Base-by-base conservation (phyloP, 2,797 vertebrate species). In the Platalea minor region DNA sequence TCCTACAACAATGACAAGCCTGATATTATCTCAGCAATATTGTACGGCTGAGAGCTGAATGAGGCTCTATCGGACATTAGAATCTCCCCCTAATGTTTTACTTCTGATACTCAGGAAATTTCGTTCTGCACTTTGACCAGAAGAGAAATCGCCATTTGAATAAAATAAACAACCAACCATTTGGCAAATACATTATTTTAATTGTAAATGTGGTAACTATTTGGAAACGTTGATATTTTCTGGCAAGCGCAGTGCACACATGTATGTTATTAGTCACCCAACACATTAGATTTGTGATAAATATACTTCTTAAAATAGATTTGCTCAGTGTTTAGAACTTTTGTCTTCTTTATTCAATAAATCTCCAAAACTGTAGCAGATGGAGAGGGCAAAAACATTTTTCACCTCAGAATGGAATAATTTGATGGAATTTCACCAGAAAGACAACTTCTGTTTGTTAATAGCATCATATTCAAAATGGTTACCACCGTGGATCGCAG, bases 181-280 rank as follows among this genome's bases (percentile, higher is more conserved):
- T 93, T 95, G 91, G 85, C 73, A 94, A 92, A 88, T 63, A 37
- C 60, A 35, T 81, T 91, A 92, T 95, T 96, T 94, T 93, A 95
- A 91, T 96, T 97, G 89, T 94, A 94, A 94, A 96, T 94, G 69
- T 57, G 79, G 64, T 91, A 89, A 73, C 87, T 96, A 91, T 94
- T 96, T 95, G 78, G 64, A 95, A 96, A 96, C 46, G 83, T 78
- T 93, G 84, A 76, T 92, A 54, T 77, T 85, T 95, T 96, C 91
- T 92, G 94, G 70, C 90, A 93, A 85, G 82, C 1, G 0, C 69
- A 89, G 76, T 48, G 57, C 82, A 89, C 95, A 93, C 92, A 96
- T 88, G 88, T 89, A 72, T 89, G 69, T 88, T 96, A 84, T 97
- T 95, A 95, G 82, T 91, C 74, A 96, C 60, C 72, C 67, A 92